Percentiles rank a stretch among this genome's conserved stretches.
These are phyloP conservation scores for Pangasius larnaudii DNA, from an alignment of 2,797 vertebrate genomes.

Conservation along the genomic window DNA sequence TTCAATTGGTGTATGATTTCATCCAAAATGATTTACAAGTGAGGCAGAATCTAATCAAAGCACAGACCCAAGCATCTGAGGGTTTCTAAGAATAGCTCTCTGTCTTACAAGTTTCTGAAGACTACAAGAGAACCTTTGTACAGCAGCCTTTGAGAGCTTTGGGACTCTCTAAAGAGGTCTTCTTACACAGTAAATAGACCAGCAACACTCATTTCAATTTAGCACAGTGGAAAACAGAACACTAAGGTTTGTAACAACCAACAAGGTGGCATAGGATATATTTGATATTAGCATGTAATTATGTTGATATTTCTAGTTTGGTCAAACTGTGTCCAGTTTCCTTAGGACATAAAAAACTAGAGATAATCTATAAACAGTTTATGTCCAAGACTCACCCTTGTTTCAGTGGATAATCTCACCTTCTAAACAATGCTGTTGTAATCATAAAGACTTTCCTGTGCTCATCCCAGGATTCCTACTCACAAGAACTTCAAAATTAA, in stretches of 20 bases:
- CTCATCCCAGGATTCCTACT: neutral
- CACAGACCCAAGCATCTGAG: neutral
- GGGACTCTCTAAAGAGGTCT: neutral
- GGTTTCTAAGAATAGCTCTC: neutral
- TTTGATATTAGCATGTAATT: neutral
- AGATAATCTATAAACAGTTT: neutral
- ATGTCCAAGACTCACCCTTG: neutral
- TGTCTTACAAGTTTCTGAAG: neutral
- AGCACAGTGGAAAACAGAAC: neutral
- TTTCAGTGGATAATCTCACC: neutral
- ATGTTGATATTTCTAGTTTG: neutral
- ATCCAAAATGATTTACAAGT: neutral
- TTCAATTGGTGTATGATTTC: neutral
- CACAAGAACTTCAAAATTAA: neutral
- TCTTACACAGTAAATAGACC: neutral
- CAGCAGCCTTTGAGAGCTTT: neutral
- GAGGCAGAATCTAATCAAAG: neutral
- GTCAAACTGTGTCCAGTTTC: neutral
- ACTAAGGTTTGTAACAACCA: neutral
- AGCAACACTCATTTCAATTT: neutral
- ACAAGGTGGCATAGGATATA: neutral
- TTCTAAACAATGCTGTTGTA: neutral
- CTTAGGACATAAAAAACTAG: neutral
- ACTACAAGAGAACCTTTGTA: neutral
- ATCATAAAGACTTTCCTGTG: neutral